Evolutionary conservation across 53 echinoderm and acorn worm genomes (phyloP).

Genomic region (Holothuria leucospilota): DNA sequence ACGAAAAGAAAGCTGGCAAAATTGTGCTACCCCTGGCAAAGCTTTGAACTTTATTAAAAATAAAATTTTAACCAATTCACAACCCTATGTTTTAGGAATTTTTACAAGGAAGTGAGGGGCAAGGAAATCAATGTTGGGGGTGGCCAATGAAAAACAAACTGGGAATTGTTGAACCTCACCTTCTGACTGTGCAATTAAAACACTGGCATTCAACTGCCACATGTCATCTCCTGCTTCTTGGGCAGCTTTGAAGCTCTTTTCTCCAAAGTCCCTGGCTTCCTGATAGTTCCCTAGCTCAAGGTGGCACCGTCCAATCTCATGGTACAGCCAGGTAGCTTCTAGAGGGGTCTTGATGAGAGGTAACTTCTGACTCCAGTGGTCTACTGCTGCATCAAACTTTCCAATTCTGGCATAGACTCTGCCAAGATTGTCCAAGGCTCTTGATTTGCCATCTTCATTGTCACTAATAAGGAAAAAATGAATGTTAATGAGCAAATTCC

Average conservation of each 20-base stretch:
- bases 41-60: too few species aligned
- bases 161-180: conserved; percentile 52
- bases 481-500: not conserved
- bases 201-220: conserved; percentile 98
- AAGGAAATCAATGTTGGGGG: too few species aligned
- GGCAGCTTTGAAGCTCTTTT: conserved; percentile 92
- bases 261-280: conserved; percentile 89
- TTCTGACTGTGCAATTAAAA: conserved; percentile 93
- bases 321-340: conserved; percentile 96
- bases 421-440: conserved; percentile 94
- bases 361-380: conserved; percentile 93
- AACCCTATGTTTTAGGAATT: too few species aligned
- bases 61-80: too few species aligned
- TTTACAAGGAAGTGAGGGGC: too few species aligned
- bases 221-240: conserved; percentile 93
- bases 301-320: conserved; percentile 96
- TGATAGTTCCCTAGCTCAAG: conserved; percentile 83
- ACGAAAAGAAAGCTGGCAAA: too few species aligned
- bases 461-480: conserved; percentile 53
- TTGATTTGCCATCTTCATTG: conserved; percentile 88
- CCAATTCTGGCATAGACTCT: conserved; percentile 93
- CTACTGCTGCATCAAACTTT: conserved; percentile 82
- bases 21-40: too few species aligned
- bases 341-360: conserved; percentile 89
- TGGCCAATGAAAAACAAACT: too few species aligned